Conservation (phyloP, 1,140 invertebrate genomes). For the Caenorhabditis brenneri region DNA sequence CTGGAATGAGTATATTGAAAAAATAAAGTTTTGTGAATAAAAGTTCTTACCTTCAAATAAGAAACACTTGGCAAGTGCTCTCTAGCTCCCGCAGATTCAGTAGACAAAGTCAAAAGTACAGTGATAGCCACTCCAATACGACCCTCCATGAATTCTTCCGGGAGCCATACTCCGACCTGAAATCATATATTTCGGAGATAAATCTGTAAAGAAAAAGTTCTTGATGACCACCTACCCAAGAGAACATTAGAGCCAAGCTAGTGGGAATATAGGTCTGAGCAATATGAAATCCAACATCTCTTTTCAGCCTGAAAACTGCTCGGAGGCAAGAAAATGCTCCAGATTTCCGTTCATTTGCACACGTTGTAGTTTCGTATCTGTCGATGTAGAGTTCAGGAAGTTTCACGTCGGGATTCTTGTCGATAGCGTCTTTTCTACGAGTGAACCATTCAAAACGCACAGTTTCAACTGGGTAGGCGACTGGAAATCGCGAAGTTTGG, state of each 20-base stretch:
- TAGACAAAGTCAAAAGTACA: slow-evolving; percentile 68
- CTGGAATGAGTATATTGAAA: slow-evolving; percentile 50
- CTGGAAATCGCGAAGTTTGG: slow-evolving; percentile 54
- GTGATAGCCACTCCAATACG: slow-evolving; percentile 70
- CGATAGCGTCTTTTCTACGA: slow-evolving; percentile 65
- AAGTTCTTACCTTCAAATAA: slow-evolving; percentile 65
- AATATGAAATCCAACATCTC: slow-evolving; percentile 85
- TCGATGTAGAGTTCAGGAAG: slow-evolving; percentile 70
- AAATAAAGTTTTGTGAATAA: background rate
- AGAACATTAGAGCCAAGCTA: slow-evolving; percentile 82
- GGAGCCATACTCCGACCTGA: slow-evolving; percentile 68
- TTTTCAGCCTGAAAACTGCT: slow-evolving; percentile 82
- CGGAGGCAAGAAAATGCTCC: slow-evolving; percentile 76
- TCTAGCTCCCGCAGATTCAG: slow-evolving; percentile 69
- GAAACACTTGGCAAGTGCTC: slow-evolving; percentile 70
- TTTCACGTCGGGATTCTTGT: slow-evolving; percentile 71
- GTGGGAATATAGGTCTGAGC: slow-evolving; percentile 87
- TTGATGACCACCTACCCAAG: no score
- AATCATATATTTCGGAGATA: background rate
- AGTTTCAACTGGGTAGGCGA: slow-evolving; percentile 69
- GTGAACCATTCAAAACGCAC: slow-evolving; percentile 71
- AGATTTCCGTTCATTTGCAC: slow-evolving; percentile 65
- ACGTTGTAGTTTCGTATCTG: slow-evolving; percentile 64
- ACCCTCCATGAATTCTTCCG: slow-evolving; percentile 70
- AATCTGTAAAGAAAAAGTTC: no score